Base-by-base conservation (phyloP, 2,888 invertebrate species). In the Acholoe squamosa region DNA sequence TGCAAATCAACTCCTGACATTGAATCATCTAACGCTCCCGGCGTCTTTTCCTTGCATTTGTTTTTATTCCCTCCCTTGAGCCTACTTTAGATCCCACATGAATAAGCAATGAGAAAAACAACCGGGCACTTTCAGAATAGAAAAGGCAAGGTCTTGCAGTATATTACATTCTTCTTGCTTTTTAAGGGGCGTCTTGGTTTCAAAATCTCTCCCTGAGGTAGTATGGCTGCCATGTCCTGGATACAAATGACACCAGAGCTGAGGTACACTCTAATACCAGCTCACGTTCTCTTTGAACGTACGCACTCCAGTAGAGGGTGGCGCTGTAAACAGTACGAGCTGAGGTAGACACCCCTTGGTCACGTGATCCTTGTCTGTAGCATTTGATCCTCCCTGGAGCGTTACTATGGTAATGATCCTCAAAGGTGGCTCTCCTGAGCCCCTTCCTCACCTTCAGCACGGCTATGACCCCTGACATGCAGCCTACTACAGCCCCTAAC, bases 331-430 rank as follows among this genome's bases (percentile, higher is more conserved):
- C n/a, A n/a, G n/a, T n/a, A n/a, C n/a, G n/a, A n/a, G n/a, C 61
- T 19, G 61, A 61, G n/a, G 61, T 61, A 61, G 61, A 61, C 22
- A 61, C 22, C 61, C 61, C 61, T 61, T 61, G n/a, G 61, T 61
- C 61, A 61, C 61, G 61, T 61, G 61, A 61, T 61, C 61, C n/a
- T 3, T 3, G 61, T 61, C n/a, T 19, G 61, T 19, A 61, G 61
- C 61, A 61, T 61, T 61, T 61, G 61, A 61, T 61, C 61, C 61
- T 61, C 61, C 61, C 61, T 12, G 61, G 61, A 61, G 61, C 61
- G 61, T 61, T 61, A 61, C 61, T 61, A 61, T 61, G 61, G 61
- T 61, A 61, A 61, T 61, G 61, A 61, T 61, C 61, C 61, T 61
- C 61, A 61, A 61, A 61, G 61, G 61, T 61, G 61, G 61, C 5